phyloP scores from a whole-genome alignment of 2,113 vertebrate species.

The Catharus bicknelli region DNA sequence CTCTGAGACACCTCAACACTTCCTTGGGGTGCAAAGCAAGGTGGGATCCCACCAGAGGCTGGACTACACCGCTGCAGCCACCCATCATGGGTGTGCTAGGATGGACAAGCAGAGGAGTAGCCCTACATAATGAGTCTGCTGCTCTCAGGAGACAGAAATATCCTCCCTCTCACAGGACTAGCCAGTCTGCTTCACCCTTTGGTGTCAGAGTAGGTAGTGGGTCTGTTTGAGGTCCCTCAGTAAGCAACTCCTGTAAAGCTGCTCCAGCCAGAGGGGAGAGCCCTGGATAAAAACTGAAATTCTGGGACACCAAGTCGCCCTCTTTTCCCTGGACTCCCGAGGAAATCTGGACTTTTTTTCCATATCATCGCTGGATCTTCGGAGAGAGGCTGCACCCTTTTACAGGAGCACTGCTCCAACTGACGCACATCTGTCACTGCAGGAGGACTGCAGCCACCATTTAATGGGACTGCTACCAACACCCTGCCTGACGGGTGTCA shows the following conservation, averaged over 20 bases:
- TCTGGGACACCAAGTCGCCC: no score
- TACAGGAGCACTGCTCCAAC: no score
- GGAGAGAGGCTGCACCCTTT: no score
- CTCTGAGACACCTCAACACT: not conserved
- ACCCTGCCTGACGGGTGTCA: no score
- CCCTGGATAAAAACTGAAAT: no score
- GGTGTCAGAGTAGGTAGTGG: not conserved
- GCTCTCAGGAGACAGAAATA: not conserved
- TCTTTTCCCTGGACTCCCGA: no score
- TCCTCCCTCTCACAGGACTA: not conserved
- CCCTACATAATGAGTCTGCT: not conserved
- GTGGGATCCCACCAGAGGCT: not conserved
- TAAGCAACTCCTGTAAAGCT: not conserved
- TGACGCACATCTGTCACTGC: no score
- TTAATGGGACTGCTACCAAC: no score
- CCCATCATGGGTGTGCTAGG: rapidly evolving
- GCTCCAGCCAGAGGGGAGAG: no score
- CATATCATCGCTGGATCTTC: no score
- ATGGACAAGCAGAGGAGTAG: not conserved
- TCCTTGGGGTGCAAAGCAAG: not conserved
- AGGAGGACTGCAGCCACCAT: no score
- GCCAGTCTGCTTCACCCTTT: not conserved
- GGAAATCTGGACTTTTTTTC: no score
- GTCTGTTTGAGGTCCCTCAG: not conserved
- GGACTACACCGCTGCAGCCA: not conserved